Conservation (phyloP, 2,888 invertebrate genomes). For the Polylopha cassiicola region DNA sequence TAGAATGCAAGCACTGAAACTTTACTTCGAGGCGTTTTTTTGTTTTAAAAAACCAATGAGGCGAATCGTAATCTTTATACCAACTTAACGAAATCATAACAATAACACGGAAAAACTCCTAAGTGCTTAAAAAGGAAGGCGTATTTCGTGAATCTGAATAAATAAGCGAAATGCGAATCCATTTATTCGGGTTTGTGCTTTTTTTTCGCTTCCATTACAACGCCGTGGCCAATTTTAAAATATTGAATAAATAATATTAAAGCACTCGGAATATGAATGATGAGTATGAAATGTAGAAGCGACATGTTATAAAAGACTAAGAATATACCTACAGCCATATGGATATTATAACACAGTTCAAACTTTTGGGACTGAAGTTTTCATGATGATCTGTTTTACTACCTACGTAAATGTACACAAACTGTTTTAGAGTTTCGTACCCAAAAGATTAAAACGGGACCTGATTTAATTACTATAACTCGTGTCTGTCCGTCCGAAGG, state of each 20-base stretch:
- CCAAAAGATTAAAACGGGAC: too few species aligned
- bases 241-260: conserved; percentile 69
- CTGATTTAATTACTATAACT: too few species aligned
- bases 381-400: too few species aligned
- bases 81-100: conserved; percentile 26
- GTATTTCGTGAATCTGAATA: conserved; percentile 55
- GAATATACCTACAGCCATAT: too few species aligned
- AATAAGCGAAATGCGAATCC: conserved; percentile 63
- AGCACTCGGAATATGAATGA: conserved; percentile 53
- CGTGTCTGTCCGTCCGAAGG: too few species aligned
- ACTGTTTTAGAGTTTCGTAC: too few species aligned
- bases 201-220: conserved; percentile 69
- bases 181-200: conserved; percentile 58
- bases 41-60: conserved; percentile 9
- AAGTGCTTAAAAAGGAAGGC: conserved; percentile 32
- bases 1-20: too few species aligned
- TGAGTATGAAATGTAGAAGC: conserved; percentile 33
- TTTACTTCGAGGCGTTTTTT: neutral
- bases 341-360: too few species aligned
- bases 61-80: conserved; percentile 13
- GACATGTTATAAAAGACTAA: too few species aligned
- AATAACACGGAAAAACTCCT: conserved; percentile 21
- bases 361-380: too few species aligned
- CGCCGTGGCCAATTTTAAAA: conserved; percentile 68
- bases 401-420: too few species aligned